A percentile compares a stretch with the other conserved stretches of the same genome.
phyloP scores from a whole-genome alignment of 2,797 vertebrate genomes.

The Threskiornis aethiopicus region DNA sequence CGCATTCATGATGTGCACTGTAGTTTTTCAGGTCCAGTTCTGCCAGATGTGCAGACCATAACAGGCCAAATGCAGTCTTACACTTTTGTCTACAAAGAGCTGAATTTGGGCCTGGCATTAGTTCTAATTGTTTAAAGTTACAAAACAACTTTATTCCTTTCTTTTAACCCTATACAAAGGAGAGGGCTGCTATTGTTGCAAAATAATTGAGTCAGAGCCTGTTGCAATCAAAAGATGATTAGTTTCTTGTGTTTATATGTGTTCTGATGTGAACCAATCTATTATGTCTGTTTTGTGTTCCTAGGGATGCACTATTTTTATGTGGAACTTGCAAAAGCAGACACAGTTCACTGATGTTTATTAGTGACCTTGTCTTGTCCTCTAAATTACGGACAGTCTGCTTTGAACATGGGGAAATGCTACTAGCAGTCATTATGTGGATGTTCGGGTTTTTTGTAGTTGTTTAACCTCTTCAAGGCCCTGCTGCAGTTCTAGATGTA shows the following conservation, averaged over 20 bases:
- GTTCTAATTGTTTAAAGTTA: conserved; percentile 29
- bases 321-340: conserved; percentile 61
- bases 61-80: neutral
- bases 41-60: conserved; percentile 10
- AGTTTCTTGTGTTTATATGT: conserved; percentile 34
- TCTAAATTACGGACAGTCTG: conserved; percentile 49
- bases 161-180: conserved; percentile 32
- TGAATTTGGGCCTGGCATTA: conserved; percentile 1
- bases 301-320: conserved; percentile 55
- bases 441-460: neutral
- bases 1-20: neutral
- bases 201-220: conserved; percentile 51
- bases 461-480: conserved; percentile 51
- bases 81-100: neutral
- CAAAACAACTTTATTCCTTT: neutral
- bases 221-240: conserved; percentile 47
- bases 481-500: conserved; percentile 35
- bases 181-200: neutral
- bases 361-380: conserved; percentile 71
- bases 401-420: conserved; percentile 43
- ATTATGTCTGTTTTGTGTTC: conserved; percentile 58
- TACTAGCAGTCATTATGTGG: neutral
- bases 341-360: conserved; percentile 57
- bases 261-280: conserved; percentile 36
- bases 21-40: neutral